A percentile compares a stretch with the other conserved stretches of the same genome.
Conservation (phyloP, 2,113 vertebrate genomes). For the Oncorhynchus mykiss region DNA sequence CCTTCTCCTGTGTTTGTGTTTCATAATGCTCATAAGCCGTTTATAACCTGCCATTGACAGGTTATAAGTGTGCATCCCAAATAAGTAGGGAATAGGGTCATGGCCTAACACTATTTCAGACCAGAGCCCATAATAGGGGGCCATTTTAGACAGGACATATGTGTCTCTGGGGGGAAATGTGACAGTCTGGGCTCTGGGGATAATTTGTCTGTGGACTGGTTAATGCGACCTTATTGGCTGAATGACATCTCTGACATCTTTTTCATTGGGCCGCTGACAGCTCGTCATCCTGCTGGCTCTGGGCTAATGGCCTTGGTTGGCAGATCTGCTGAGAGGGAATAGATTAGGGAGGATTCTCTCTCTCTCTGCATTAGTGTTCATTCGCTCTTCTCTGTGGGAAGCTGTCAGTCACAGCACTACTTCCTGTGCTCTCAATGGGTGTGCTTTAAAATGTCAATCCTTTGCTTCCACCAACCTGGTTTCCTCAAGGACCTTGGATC, state of each 20-base stretch:
- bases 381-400: not conserved
- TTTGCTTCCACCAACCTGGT: too few species aligned
- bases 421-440: not conserved
- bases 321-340: constrained; percentile 57
- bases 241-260: not conserved
- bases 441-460: too few species aligned
- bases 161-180: not conserved
- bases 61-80: too few species aligned
- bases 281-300: constrained; percentile 54
- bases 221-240: not conserved
- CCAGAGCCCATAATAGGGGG: too few species aligned
- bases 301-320: constrained; percentile 59
- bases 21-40: too few species aligned
- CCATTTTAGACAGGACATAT: too few species aligned
- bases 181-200: too few species aligned
- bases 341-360: constrained; percentile 61
- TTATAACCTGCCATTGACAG: too few species aligned
- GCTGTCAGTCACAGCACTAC: not conserved
- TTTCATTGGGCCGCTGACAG: constrained; percentile 49
- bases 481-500: too few species aligned
- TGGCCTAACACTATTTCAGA: too few species aligned
- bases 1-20: too few species aligned
- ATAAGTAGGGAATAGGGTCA: too few species aligned
- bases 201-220: not conserved
- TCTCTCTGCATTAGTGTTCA: not conserved